These are phyloP conservation scores for Apogon hyalosoma DNA, from an alignment of 2,797 vertebrate genomes.

Conservation along the genomic window DNA sequence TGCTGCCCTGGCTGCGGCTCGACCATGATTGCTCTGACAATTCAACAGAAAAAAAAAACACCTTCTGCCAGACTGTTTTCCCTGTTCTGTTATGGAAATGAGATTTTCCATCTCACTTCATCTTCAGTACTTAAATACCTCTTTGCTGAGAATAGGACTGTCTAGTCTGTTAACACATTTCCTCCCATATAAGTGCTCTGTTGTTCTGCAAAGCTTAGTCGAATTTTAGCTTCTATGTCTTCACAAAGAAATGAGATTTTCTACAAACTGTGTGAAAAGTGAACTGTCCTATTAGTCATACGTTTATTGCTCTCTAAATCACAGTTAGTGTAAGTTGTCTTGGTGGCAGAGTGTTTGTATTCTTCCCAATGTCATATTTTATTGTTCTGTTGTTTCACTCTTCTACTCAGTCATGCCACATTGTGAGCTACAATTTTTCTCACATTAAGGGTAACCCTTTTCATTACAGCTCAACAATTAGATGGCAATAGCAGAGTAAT, in stretches of 20 bases:
- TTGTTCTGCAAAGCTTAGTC: constrained; percentile 74
- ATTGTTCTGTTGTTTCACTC: constrained; percentile 50
- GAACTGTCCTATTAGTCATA: constrained; percentile 63
- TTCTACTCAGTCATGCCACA: constrained; percentile 35
- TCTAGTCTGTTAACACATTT: constrained; percentile 80
- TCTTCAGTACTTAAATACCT: constrained; percentile 82
- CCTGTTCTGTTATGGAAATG: constrained; percentile 84
- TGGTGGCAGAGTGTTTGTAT: constrained; percentile 52
- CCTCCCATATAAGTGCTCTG: constrained; percentile 67
- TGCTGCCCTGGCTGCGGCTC: constrained; percentile 71
- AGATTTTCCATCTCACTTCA: constrained; percentile 84
- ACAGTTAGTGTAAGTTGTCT: constrained; percentile 59
- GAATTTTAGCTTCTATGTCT: constrained; percentile 61
- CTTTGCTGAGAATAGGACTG: constrained; percentile 75
- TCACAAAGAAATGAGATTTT: constrained; percentile 66
- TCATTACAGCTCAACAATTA: no score
- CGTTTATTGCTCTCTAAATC: constrained; percentile 71
- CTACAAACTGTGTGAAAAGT: constrained; percentile 67
- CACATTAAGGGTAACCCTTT: constrained; percentile 19
- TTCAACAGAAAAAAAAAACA: constrained; percentile 64
- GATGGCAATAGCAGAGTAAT: no score
- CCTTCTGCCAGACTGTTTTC: constrained; percentile 81
- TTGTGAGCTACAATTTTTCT: constrained; percentile 47
- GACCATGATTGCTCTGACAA: constrained; percentile 80
- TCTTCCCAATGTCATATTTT: constrained; percentile 50